phyloP scores from a whole-genome alignment of 1,140 invertebrate genomes.

The Akabosia matsudoensis region DNA sequence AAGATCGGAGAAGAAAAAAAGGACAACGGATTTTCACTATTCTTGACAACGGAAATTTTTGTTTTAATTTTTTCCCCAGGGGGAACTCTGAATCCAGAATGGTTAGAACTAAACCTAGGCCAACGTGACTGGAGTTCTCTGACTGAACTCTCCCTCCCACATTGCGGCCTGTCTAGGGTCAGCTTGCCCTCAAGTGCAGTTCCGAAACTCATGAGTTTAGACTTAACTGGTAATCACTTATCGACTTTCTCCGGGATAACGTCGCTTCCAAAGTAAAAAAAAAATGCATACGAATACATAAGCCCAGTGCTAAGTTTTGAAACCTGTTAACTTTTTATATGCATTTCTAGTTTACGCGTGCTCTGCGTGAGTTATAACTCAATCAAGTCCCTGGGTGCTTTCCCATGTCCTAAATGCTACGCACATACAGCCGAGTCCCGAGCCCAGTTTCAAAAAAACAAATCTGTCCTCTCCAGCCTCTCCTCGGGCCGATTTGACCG shows the following conservation, averaged over 20 bases:
- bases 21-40: not conserved
- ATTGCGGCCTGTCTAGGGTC: slow-evolving; percentile 31
- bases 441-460: not conserved
- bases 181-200: slow-evolving; percentile 24
- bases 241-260: slow-evolving; percentile 28
- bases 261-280: slow-evolving; percentile 33
- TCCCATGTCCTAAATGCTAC: slow-evolving; percentile 35
- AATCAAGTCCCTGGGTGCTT: slow-evolving; percentile 26
- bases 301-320: too few species aligned
- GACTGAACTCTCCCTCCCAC: slow-evolving; percentile 31
- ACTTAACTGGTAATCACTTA: slow-evolving; percentile 33
- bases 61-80: not conserved
- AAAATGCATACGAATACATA: too few species aligned
- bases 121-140: slow-evolving; percentile 19
- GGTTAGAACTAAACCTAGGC: slow-evolving; percentile 35
- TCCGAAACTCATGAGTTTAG: slow-evolving; percentile 27
- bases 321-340: not conserved
- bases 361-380: slow-evolving; percentile 39
- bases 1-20: not conserved
- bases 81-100: slow-evolving; percentile 28
- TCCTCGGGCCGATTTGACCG: too few species aligned
- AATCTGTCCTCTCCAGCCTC: not conserved
- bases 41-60: too few species aligned
- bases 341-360: slow-evolving; percentile 31
- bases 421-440: slow-evolving; percentile 28